Conservation (phyloP, 1,140 invertebrate genomes). For the Nylanderia fulva region DNA sequence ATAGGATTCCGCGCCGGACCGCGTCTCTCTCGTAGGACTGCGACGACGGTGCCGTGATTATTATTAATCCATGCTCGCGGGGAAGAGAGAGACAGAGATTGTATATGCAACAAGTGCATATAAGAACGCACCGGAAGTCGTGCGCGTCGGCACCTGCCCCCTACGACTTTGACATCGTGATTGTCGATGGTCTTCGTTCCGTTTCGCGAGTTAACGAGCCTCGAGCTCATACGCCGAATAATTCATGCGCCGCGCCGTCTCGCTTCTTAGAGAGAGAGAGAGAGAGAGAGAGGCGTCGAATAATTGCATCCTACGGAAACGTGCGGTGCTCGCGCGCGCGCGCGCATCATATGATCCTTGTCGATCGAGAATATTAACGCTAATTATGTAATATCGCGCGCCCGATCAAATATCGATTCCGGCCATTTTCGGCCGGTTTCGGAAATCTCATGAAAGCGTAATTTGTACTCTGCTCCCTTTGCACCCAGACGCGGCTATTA, state of each 20-base stretch:
- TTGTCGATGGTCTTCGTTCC: slow-evolving; percentile 66
- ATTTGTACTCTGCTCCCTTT: not conserved
- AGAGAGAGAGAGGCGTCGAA: slow-evolving; percentile 69
- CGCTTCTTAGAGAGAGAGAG: slow-evolving; percentile 66
- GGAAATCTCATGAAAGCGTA: slow-evolving; percentile 18
- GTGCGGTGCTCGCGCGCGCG: not conserved
- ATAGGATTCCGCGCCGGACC: slow-evolving; percentile 80
- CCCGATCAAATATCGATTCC: slow-evolving; percentile 20
- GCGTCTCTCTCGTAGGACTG: slow-evolving; percentile 70
- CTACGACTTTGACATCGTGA: slow-evolving; percentile 79
- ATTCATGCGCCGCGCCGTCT: slow-evolving; percentile 73
- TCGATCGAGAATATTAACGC: slow-evolving; percentile 53
- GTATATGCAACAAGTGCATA: slow-evolving; percentile 56
- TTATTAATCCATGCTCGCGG: slow-evolving; percentile 81
- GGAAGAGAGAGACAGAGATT: slow-evolving; percentile 74
- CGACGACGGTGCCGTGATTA: slow-evolving; percentile 77
- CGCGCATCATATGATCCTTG: slow-evolving; percentile 31
- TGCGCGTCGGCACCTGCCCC: slow-evolving; percentile 63
- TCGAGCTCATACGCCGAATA: slow-evolving; percentile 65
- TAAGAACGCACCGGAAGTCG: slow-evolving; percentile 78
- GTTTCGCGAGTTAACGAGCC: slow-evolving; percentile 67
- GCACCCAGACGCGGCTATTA: not conserved
- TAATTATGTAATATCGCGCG: slow-evolving; percentile 62
- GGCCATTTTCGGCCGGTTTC: not conserved
- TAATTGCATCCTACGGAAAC: slow-evolving; percentile 69